A percentile compares a stretch with the other conserved stretches of the same genome.
Evolutionary conservation across 2,797 vertebrate genomes (phyloP).

Genomic region (Lithobates sylvaticus): DNA sequence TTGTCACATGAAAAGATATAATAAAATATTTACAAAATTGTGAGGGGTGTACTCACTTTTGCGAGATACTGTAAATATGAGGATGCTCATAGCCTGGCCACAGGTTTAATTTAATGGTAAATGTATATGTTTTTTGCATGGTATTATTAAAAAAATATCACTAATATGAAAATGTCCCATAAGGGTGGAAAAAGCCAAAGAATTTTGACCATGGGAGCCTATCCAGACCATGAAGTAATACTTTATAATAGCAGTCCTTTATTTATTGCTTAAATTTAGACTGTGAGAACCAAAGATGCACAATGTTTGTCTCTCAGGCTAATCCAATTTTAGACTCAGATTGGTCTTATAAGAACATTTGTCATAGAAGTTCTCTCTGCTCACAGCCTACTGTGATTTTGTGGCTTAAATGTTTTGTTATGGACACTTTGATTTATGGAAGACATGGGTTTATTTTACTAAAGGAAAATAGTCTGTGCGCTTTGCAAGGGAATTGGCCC

Average conservation of each 20-base stretch:
- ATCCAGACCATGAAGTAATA: not conserved
- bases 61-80: not conserved
- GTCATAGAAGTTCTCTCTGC: not conserved
- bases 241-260: conserved; percentile 7
- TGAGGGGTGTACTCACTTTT: no score
- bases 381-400: not conserved
- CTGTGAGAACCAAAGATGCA: conserved; percentile 34
- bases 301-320: conserved; percentile 17
- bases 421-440: no score
- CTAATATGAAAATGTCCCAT: not conserved
- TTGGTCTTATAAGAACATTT: conserved; percentile 16
- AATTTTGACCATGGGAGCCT: not conserved
- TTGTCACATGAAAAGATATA: no score
- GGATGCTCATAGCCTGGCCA: not conserved
- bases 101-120: no score
- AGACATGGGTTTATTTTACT: no score
- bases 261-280: conserved; percentile 17
- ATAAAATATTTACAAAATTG: no score
- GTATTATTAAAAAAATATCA: not conserved
- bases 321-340: conserved; percentile 28
- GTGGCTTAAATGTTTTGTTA: not conserved
- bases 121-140: no score
- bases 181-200: conserved; percentile 3
- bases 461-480: no score
- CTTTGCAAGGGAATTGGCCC: no score